A percentile compares a stretch with the other conserved stretches of the same genome.
Conservation (phyloP, 2,113 vertebrate genomes). For the Rallus limicola region DNA sequence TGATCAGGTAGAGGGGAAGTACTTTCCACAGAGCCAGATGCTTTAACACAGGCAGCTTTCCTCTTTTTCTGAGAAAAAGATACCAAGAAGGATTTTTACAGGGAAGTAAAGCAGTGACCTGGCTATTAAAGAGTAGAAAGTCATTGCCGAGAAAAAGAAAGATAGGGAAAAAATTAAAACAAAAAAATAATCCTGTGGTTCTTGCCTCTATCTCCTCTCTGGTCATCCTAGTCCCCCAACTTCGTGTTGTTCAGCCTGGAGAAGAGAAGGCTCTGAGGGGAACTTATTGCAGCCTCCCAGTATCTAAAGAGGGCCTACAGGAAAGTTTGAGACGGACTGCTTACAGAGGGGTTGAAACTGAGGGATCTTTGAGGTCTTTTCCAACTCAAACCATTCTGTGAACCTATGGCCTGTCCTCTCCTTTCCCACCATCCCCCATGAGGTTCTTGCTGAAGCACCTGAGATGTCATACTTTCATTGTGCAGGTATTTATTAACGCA, state of each 20-base stretch:
- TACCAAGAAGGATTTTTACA: background rate
- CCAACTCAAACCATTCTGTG: too few relatives aligned
- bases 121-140: background rate
- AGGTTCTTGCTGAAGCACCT: background rate
- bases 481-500: background rate
- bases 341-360: too few relatives aligned
- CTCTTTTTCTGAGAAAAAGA: background rate
- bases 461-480: background rate
- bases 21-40: background rate
- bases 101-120: background rate
- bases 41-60: background rate
- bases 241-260: too few relatives aligned
- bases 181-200: background rate
- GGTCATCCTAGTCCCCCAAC: rapidly evolving
- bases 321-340: too few relatives aligned
- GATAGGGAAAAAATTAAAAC: rapidly evolving
- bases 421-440: rapidly evolving
- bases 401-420: rapidly evolving
- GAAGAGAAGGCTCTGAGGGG: too few relatives aligned
- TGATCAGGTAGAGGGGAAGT: background rate
- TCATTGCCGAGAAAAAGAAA: background rate
- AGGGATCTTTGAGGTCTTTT: too few relatives aligned
- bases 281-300: too few relatives aligned
- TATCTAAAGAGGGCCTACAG: too few relatives aligned
- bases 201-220: background rate